Conservation (phyloP, 2,113 vertebrate genomes). For the Cygnus atratus region DNA sequence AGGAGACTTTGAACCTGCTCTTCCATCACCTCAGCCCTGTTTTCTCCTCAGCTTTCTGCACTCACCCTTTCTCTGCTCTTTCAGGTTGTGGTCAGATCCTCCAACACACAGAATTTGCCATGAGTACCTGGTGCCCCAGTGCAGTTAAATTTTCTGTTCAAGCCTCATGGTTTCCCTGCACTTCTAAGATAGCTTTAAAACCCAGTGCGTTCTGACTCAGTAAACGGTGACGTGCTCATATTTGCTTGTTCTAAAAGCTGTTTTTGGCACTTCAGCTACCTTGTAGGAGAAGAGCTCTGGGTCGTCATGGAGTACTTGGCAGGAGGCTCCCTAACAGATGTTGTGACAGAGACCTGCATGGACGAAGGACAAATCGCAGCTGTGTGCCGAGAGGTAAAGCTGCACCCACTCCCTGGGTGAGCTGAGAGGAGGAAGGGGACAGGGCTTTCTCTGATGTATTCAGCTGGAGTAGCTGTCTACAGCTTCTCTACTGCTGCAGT, state of each 20-base stretch:
- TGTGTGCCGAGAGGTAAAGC: slow-evolving; percentile 92
- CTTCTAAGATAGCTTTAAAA: neutral
- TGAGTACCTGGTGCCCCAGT: fast-evolving
- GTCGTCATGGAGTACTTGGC: slow-evolving; percentile 99
- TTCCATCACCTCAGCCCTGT: neutral
- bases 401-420: fast-evolving
- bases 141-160: neutral
- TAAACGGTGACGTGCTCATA: neutral
- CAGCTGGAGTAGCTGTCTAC: neutral
- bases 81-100: neutral
- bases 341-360: slow-evolving; percentile 97
- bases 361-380: slow-evolving; percentile 96
- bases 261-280: slow-evolving; percentile 80
- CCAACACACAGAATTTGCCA: neutral
- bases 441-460: fast-evolving
- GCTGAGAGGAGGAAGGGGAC: neutral
- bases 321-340: slow-evolving; percentile 94
- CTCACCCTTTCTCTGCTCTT: neutral
- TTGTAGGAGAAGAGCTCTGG: slow-evolving; percentile 98
- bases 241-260: neutral
- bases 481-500: neutral
- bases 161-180: neutral
- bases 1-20: neutral
- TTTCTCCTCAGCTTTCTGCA: neutral
- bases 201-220: neutral